phyloP scores from a whole-genome alignment of 1,140 invertebrate species.

The Drosophila azteca region DNA sequence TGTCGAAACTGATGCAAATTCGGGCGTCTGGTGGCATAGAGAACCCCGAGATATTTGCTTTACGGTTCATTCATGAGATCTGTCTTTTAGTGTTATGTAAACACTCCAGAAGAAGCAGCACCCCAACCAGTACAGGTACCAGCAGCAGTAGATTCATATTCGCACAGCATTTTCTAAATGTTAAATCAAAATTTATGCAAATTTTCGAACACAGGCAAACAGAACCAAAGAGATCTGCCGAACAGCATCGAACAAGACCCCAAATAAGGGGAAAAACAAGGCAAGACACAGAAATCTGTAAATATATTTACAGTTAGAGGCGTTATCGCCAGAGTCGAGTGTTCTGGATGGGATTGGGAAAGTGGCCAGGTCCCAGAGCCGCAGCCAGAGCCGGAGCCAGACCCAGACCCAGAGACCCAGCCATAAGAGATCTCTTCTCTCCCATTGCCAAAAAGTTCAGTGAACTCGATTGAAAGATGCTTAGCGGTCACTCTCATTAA shows the following conservation, averaged over 20 bases:
- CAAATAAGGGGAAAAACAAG: constrained; percentile 21
- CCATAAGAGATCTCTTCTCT: constrained; percentile 14
- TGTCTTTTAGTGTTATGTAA: constrained; percentile 74
- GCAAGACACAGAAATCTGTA: constrained; percentile 49
- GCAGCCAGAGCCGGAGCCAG: too few relatives aligned
- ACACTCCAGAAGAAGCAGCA: constrained; percentile 45
- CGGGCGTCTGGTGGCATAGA: not conserved
- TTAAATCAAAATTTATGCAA: constrained; percentile 74
- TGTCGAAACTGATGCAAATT: constrained; percentile 74
- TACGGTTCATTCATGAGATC: constrained; percentile 72
- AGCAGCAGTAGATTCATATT: constrained; percentile 47
- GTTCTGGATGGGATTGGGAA: constrained; percentile 61
- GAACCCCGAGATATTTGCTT: constrained; percentile 63
- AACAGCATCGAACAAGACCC: constrained; percentile 35
- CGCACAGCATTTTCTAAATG: constrained; percentile 63
- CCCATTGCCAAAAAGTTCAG: constrained; percentile 68
- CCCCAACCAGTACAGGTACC: constrained; percentile 8
- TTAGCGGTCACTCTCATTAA: constrained; percentile 74
- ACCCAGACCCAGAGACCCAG: not conserved
- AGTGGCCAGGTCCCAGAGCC: constrained; percentile 59
- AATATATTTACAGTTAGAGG: constrained; percentile 79
- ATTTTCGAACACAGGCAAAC: constrained; percentile 54
- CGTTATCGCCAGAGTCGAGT: constrained; percentile 60
- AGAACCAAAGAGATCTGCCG: not conserved
- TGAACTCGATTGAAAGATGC: constrained; percentile 79